phyloP scores from a whole-genome alignment of 2,888 invertebrate species.

The Chromoteleia sp. region DNA sequence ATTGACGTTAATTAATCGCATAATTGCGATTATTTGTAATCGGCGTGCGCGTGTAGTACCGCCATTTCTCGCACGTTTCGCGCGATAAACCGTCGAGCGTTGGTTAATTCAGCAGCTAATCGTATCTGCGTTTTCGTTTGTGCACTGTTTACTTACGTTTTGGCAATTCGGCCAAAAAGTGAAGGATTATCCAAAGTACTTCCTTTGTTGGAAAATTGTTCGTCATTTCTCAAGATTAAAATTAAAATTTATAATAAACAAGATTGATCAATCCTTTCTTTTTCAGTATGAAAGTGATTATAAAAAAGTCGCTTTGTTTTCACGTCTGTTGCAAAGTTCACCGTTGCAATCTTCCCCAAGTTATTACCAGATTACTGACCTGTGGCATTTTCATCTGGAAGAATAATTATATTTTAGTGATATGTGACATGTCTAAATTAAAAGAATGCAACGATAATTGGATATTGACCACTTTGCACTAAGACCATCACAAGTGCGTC shows the following conservation, averaged over 20 bases:
- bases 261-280: background rate
- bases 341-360: conserved; percentile 69
- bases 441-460: conserved; percentile 5
- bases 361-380: conserved; percentile 66
- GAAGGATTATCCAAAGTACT: background rate
- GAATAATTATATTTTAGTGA: conserved; percentile 59
- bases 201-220: too few relatives aligned
- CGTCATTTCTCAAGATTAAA: background rate
- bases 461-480: background rate
- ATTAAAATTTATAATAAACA: background rate
- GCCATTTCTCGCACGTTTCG: conserved; percentile 24
- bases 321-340: conserved; percentile 70
- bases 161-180: background rate
- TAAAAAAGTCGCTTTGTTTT: conserved; percentile 60
- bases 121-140: conserved; percentile 3
- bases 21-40: conserved; percentile 55
- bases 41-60: conserved; percentile 21
- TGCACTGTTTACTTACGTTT: background rate
- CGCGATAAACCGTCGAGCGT: conserved; percentile 14
- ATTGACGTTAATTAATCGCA: conserved; percentile 64
- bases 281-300: conserved; percentile 23
- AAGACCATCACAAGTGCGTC: too few relatives aligned
- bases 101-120: conserved; percentile 3
- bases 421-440: conserved; percentile 31
- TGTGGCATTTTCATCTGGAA: conserved; percentile 61